Conservation (phyloP, 2,797 vertebrate species). For the Coracias cyanogaster region DNA sequence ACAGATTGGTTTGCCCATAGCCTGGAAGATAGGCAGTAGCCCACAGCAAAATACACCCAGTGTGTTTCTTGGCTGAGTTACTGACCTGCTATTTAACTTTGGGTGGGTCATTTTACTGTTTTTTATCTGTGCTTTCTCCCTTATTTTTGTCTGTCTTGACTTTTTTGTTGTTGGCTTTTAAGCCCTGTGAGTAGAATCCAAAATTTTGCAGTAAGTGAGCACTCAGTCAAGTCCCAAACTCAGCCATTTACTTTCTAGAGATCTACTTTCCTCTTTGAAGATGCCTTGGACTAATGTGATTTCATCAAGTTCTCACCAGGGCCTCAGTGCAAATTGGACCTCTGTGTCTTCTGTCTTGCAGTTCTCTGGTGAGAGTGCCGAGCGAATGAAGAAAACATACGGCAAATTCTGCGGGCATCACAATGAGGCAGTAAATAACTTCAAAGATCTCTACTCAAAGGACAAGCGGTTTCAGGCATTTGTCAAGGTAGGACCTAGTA, state of each 20-base stretch:
- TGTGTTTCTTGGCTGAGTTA: neutral
- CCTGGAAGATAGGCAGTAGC: neutral
- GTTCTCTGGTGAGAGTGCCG: constrained; percentile 92
- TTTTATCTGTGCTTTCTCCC: neutral
- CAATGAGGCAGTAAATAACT: constrained; percentile 93
- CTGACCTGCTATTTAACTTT: neutral
- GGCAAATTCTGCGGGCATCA: constrained; percentile 96
- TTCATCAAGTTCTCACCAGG: neutral
- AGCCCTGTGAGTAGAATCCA: neutral
- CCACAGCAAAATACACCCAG: neutral
- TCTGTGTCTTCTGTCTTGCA: constrained; percentile 61
- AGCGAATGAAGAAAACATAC: constrained; percentile 91
- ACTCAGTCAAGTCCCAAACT: neutral
- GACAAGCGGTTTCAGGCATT: constrained; percentile 96
- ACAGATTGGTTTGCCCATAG: neutral
- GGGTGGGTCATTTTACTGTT: neutral
- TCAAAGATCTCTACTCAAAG: constrained; percentile 93
- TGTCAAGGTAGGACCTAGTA: constrained; percentile 85
- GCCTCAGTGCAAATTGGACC: neutral
- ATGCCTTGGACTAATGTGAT: neutral
- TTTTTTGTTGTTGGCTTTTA: neutral
- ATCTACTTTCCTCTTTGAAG: neutral
- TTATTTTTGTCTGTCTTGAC: neutral
- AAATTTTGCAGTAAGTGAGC: neutral
- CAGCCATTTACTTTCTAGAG: neutral